These are phyloP conservation scores for Ciconia maguari DNA, from an alignment of 2,113 vertebrate species.

Conservation along the genomic window DNA sequence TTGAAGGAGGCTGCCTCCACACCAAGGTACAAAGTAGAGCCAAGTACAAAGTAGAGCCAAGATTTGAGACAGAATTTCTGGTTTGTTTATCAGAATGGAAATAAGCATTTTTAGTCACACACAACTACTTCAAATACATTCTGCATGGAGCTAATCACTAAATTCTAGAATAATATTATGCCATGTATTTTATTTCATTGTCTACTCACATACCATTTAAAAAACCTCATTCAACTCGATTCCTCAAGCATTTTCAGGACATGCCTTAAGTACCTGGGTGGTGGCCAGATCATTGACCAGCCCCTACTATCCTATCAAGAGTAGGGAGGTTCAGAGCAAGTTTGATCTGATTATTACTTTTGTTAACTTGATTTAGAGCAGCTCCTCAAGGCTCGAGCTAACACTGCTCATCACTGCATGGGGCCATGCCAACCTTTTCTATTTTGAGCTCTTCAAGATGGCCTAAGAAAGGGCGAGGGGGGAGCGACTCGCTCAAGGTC, in stretches of 20 bases:
- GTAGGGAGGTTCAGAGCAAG: not conserved
- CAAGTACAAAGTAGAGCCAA: not conserved
- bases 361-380: not conserved
- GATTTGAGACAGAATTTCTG: not conserved
- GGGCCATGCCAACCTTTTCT: not conserved
- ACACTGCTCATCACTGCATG: not conserved
- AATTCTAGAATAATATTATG: not conserved
- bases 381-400: not conserved
- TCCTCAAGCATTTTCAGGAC: not conserved
- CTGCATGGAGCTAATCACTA: not conserved
- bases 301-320: not conserved
- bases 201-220: not conserved
- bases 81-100: not conserved
- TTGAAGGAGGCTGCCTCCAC: not conserved
- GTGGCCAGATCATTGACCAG: not conserved
- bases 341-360: not conserved
- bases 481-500: not conserved
- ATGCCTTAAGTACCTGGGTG: not conserved
- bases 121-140: not conserved
- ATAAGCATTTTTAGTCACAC: not conserved
- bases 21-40: not conserved
- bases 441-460: not conserved
- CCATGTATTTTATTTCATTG: not conserved
- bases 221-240: not conserved
- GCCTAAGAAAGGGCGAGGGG: not conserved